Percentiles rank a stretch among this genome's conserved stretches.
Evolutionary conservation across 2,797 vertebrate genomes (phyloP).

Genomic region (Hemitrygon akajei): DNA sequence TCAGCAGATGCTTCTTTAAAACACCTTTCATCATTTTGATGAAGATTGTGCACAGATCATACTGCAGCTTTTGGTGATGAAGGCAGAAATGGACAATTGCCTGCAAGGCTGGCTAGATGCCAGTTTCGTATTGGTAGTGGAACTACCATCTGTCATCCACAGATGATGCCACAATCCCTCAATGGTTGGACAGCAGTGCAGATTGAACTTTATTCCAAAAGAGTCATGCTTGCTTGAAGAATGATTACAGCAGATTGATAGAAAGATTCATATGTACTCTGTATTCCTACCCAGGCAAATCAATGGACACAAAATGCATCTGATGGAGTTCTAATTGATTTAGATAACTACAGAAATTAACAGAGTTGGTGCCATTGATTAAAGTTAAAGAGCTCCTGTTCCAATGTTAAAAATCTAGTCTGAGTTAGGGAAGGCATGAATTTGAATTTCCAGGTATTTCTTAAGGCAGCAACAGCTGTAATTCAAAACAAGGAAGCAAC

Average conservation of each 20-base stretch:
- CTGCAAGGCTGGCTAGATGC: no score
- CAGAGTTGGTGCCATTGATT: not conserved
- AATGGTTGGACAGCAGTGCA: no score
- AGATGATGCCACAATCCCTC: no score
- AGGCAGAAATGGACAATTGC: no score
- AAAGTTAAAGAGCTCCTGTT: not conserved
- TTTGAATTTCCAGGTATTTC: not conserved
- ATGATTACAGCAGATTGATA: not conserved
- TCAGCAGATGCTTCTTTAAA: no score
- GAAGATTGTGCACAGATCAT: no score
- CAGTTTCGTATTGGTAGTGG: no score
- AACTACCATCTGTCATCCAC: no score
- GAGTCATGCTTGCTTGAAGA: not conserved
- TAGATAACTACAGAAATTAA: not conserved
- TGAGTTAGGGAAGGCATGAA: not conserved
- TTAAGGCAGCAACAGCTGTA: not conserved
- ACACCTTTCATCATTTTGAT: no score
- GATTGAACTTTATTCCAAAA: not conserved
- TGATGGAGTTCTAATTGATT: not conserved
- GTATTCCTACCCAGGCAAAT: not conserved
- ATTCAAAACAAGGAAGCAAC: not conserved
- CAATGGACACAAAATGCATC: not conserved
- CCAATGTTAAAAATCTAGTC: not conserved
- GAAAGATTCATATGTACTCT: not conserved
- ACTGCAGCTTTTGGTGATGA: no score